Evolutionary conservation across 2,888 invertebrate species (phyloP).

Genomic region (Heliconius ismenius): DNA sequence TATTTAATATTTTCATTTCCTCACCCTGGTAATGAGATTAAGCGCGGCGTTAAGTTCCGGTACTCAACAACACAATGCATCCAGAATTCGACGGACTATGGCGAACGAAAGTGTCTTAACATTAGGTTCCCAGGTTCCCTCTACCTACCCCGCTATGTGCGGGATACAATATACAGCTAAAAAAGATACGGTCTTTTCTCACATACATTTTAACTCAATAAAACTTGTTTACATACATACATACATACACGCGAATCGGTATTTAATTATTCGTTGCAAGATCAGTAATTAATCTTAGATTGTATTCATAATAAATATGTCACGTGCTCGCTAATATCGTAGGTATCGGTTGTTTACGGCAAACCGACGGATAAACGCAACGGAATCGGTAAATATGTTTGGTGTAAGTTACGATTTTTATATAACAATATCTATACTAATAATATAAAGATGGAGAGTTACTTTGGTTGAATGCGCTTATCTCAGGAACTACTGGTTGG

Average conservation of each 20-base stretch:
- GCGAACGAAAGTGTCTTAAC: neutral
- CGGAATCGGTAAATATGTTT: constrained; percentile 53
- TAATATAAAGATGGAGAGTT: too few relatives aligned
- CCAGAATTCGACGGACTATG: accelerated
- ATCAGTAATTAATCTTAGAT: constrained; percentile 37
- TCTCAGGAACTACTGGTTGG: too few relatives aligned
- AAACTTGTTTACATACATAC: neutral
- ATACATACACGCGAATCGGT: neutral
- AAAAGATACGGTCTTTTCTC: neutral
- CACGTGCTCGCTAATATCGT: constrained; percentile 57
- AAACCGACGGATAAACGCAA: constrained; percentile 53
- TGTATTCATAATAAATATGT: constrained; percentile 42
- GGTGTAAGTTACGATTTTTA: constrained; percentile 33
- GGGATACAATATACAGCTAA: neutral
- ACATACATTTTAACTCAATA: constrained; percentile 1
- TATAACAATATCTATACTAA: too few relatives aligned
- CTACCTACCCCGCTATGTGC: neutral
- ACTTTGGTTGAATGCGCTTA: too few relatives aligned
- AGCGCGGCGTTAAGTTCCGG: neutral
- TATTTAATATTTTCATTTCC: neutral
- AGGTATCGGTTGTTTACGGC: constrained; percentile 51
- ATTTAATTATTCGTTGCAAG: constrained; percentile 17
- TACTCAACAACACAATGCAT: neutral
- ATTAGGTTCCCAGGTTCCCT: neutral
- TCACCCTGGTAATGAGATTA: neutral